A percentile compares a stretch with the other conserved stretches of the same genome.
These are phyloP conservation scores for Alligator mississippiensis DNA, from an alignment of 2,113 vertebrate species.

Conservation along the genomic window DNA sequence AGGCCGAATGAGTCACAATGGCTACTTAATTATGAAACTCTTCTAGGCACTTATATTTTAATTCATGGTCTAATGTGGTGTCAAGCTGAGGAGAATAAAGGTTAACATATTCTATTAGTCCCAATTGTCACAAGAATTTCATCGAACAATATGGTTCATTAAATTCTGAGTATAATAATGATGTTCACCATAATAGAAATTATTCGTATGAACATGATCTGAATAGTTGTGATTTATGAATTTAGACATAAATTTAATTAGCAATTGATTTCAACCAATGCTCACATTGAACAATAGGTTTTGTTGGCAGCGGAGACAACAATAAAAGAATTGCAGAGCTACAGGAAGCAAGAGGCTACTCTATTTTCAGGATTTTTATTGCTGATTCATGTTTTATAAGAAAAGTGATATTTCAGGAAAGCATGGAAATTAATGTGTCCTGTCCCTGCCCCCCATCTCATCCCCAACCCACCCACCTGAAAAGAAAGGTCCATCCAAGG, in stretches of 20 bases:
- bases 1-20: conserved; percentile 71
- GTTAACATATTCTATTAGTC: conserved; percentile 85
- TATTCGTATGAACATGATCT: conserved; percentile 77
- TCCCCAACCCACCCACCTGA: not conserved
- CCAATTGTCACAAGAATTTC: conserved; percentile 82
- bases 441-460: not conserved
- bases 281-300: conserved; percentile 66
- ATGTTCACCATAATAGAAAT: conserved; percentile 79
- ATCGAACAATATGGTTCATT: conserved; percentile 78
- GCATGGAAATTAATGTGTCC: accelerated
- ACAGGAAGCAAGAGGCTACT: not conserved
- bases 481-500: not conserved
- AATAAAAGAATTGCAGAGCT: conserved; percentile 31
- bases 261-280: conserved; percentile 76
- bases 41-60: conserved; percentile 74
- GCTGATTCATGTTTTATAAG: not conserved
- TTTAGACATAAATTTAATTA: conserved; percentile 83
- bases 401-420: not conserved
- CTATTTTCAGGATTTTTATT: not conserved
- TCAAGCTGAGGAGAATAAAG: conserved; percentile 77
- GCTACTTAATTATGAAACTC: conserved; percentile 75
- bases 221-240: conserved; percentile 81
- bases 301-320: conserved; percentile 44
- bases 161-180: conserved; percentile 79
- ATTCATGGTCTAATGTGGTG: conserved; percentile 76